These are phyloP conservation scores for Pogonophryne albipinna DNA, from an alignment of 2,797 vertebrate species.

Conservation along the genomic window DNA sequence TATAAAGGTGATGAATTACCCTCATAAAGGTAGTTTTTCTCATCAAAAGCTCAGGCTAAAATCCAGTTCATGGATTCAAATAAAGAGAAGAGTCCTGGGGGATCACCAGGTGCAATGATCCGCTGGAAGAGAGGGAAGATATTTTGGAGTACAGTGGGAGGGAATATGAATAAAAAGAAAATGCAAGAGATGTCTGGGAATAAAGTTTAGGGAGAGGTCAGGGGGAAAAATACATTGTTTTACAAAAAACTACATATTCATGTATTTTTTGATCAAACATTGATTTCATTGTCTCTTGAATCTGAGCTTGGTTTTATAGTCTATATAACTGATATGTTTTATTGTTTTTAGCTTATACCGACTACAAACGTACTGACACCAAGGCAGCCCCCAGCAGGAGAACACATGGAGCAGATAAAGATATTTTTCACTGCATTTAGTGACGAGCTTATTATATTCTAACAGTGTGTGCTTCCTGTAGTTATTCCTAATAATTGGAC, in stretches of 20 bases:
- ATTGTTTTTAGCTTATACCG: not conserved
- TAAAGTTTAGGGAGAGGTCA: not conserved
- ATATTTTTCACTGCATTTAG: not conserved
- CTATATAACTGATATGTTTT: not conserved
- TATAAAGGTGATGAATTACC: slow-evolving; percentile 99
- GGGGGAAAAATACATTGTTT: not conserved
- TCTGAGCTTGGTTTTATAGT: not conserved
- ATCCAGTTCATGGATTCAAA: slow-evolving; percentile 77
- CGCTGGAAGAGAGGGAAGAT: slow-evolving; percentile 75
- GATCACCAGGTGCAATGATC: slow-evolving; percentile 64
- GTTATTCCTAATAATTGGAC: not conserved
- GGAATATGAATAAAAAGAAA: slow-evolving; percentile 16
- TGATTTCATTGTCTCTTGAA: not conserved
- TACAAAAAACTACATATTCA: not conserved
- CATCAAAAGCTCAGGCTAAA: slow-evolving; percentile 82
- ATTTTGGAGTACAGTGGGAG: slow-evolving; percentile 12
- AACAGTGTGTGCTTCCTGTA: not conserved
- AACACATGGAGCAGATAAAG: not conserved
- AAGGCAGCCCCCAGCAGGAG: not conserved
- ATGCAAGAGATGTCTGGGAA: not conserved
- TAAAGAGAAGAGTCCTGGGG: slow-evolving; percentile 84
- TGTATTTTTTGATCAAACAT: not conserved
- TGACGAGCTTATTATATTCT: not conserved
- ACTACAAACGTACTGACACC: not conserved
- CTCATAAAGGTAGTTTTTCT: slow-evolving; percentile 89